Conservation (phyloP, 2,888 invertebrate species). For the Blastobasis adustella region DNA sequence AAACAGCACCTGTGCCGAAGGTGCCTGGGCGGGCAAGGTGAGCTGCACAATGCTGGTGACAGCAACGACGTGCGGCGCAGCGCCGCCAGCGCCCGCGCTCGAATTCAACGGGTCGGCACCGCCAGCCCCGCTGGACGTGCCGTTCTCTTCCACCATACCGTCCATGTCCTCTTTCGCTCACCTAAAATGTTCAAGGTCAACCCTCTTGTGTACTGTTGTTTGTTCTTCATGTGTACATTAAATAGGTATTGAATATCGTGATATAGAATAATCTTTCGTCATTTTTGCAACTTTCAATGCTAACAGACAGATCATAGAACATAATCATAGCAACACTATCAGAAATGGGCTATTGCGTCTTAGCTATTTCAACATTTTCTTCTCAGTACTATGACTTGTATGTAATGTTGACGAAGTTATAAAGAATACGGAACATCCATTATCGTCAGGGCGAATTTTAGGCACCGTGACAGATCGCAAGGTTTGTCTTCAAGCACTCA, state of each 20-base stretch:
- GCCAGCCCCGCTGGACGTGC: conserved; percentile 64
- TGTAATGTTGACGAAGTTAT: too few relatives aligned
- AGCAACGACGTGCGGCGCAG: conserved; percentile 64
- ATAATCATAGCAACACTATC: conserved; percentile 60
- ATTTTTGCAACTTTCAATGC: conserved; percentile 25
- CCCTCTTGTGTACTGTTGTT: conserved; percentile 42
- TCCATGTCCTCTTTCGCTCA: conserved; percentile 83
- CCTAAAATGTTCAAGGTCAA: conserved; percentile 78
- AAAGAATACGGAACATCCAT: conserved; percentile 43
- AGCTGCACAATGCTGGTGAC: conserved; percentile 91
- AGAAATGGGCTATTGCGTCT: conserved; percentile 65
- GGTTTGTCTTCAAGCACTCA: conserved; percentile 81
- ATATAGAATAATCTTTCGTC: too few relatives aligned
- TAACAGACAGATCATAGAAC: conserved; percentile 55
- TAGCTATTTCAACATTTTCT: conserved; percentile 37
- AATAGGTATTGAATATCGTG: too few relatives aligned
- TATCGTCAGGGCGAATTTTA: conserved; percentile 59
- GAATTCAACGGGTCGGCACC: conserved; percentile 50
- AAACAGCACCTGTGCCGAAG: conserved; percentile 77
- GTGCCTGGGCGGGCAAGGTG: conserved; percentile 79
- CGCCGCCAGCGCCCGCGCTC: conserved; percentile 40
- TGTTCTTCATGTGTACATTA: conserved; percentile 25
- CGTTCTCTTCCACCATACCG: conserved; percentile 95
- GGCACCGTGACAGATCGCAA: conserved; percentile 71
- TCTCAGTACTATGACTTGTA: too few relatives aligned